phyloP scores from a whole-genome alignment of 2,888 invertebrate species.

The Spatulosminthurus flaviceps region DNA sequence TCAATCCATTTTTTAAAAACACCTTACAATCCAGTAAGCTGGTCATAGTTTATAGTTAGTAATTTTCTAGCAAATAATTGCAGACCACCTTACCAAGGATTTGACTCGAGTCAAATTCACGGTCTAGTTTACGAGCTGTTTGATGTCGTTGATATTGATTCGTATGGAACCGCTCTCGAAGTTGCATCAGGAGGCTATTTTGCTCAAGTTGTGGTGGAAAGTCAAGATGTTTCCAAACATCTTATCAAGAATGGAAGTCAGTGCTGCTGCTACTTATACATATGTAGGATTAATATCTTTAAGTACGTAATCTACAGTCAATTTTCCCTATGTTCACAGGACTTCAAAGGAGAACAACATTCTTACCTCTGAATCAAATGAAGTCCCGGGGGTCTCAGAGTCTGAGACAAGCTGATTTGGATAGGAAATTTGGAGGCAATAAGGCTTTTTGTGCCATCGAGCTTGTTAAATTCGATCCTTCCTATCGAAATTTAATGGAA shows the following conservation, averaged over 20 bases:
- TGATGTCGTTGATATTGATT: slow-evolving; percentile 32
- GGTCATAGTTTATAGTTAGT: no score
- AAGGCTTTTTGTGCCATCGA: slow-evolving; percentile 86
- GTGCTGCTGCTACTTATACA: neutral
- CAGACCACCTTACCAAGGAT: neutral
- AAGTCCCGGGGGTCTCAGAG: neutral
- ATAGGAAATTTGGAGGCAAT: slow-evolving; percentile 75
- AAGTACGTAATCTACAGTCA: no score
- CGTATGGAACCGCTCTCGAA: slow-evolving; percentile 41
- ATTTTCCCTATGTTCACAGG: slow-evolving; percentile 32
- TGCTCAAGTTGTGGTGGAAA: slow-evolving; percentile 44
- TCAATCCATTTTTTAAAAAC: no score
- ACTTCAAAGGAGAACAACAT: slow-evolving; percentile 48
- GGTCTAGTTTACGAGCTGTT: slow-evolving; percentile 46
- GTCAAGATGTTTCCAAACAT: slow-evolving; percentile 30
- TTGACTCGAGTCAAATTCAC: slow-evolving; percentile 25
- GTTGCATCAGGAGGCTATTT: slow-evolving; percentile 35
- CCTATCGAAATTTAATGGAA: slow-evolving; percentile 80
- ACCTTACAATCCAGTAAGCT: no score
- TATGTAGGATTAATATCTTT: no score
- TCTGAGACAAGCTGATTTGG: slow-evolving; percentile 48
- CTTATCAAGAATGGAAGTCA: slow-evolving; percentile 44
- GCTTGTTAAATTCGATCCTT: slow-evolving; percentile 76
- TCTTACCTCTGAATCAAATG: slow-evolving; percentile 50
- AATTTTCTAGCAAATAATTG: neutral